Conservation (phyloP, 2,113 vertebrate genomes). For the Tursiops truncatus region DNA sequence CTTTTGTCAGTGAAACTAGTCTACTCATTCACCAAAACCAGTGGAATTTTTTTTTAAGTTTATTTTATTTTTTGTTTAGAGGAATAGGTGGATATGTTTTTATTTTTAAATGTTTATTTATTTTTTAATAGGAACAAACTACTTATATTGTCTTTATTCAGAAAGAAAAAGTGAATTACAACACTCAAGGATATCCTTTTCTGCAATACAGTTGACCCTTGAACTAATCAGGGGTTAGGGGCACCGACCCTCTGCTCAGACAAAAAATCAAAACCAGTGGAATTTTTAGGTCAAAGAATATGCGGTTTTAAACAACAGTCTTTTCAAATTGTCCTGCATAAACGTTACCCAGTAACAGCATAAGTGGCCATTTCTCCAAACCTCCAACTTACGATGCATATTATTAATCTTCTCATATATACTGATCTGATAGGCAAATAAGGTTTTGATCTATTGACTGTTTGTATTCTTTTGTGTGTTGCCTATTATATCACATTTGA, state of each 20-base stretch:
- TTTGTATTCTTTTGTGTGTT: not conserved
- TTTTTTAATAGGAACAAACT: not conserved
- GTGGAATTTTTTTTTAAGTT: not conserved
- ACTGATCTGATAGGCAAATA: not conserved
- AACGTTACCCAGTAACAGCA: not conserved
- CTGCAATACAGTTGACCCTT: not conserved
- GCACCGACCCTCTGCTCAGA: not conserved
- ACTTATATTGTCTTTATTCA: not conserved
- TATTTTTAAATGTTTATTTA: too few relatives aligned
- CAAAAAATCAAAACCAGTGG: not conserved
- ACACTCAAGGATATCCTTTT: not conserved
- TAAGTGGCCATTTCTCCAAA: not conserved
- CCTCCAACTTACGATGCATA: not conserved
- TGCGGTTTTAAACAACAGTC: not conserved
- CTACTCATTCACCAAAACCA: not conserved
- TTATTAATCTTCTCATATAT: not conserved
- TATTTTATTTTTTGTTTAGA: too few relatives aligned
- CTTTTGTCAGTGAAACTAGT: not conserved
- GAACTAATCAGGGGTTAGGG: not conserved
- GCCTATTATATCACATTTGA: not conserved
- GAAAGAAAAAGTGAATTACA: constrained; percentile 23
- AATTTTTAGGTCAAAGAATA: constrained; percentile 27
- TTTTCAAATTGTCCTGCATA: not conserved
- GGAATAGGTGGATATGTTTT: too few relatives aligned
- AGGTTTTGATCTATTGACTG: not conserved